phyloP scores from a whole-genome alignment of 2,797 vertebrate genomes.

The Centroberyx gerrardi region DNA sequence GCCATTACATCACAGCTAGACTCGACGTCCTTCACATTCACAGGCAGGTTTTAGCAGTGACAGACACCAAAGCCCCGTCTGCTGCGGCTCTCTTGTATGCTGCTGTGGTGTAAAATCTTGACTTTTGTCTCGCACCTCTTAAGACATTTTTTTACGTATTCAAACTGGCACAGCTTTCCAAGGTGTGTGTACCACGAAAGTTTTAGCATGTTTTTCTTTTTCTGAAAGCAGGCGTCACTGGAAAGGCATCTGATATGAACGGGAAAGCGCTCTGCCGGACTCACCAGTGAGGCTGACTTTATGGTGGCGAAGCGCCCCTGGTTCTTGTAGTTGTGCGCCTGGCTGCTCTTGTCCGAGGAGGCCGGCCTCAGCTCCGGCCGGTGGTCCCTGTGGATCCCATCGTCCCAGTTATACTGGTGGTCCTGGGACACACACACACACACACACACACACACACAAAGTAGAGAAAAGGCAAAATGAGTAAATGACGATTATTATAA shows the following conservation, averaged over 20 bases:
- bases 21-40: conserved; percentile 1
- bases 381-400: conserved; percentile 94
- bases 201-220: too few relatives aligned
- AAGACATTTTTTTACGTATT: too few relatives aligned
- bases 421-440: conserved; percentile 87
- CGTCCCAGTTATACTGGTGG: conserved; percentile 97
- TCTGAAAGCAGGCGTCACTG: too few relatives aligned
- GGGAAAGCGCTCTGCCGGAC: conserved; percentile 48
- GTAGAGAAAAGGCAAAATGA: not conserved
- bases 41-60: conserved; percentile 24
- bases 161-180: too few relatives aligned
- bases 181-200: too few relatives aligned
- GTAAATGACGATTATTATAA: not conserved
- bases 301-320: conserved; percentile 98
- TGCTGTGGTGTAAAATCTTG: not conserved
- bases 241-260: too few relatives aligned
- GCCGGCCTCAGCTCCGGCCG: conserved; percentile 92
- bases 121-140: too few relatives aligned
- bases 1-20: conserved; percentile 20
- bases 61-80: not conserved
- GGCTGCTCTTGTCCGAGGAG: conserved; percentile 92
- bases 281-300: conserved; percentile 98
- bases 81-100: not conserved
- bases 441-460: conserved; percentile 53
- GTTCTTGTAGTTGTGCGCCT: conserved; percentile 96